Evolutionary conservation across 1,140 invertebrate genomes (phyloP), one percentile per base, ranked within the genome.

Genomic region (Harpegnathos saltator): DNA sequence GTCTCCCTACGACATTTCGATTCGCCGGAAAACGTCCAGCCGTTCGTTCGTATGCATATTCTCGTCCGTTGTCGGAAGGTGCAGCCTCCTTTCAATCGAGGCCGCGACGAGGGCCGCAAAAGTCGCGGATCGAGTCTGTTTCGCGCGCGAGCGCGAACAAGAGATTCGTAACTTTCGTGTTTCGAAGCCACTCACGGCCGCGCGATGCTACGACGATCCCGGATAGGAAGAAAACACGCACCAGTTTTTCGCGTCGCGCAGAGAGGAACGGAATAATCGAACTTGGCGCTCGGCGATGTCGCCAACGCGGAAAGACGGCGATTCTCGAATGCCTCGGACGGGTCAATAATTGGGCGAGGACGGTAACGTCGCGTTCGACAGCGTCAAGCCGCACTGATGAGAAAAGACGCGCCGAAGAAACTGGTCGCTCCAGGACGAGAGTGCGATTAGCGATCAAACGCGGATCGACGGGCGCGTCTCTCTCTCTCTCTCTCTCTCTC

Each of bases 311-410:
- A 44, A 63, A 69, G 69, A 69, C 26, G 17, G 33, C 33, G 63
- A 77, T 59, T 52, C 26, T 29, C 33, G 58, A 44, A 54, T 52
- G 9, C 65, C 38, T 72, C 48, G 52, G 80, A 78, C 54, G 84
- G 50, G 44, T 77, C 71, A 83, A 87, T 86, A 86, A 86, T 86
- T 86, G 66, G 59, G 29, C 22, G 15, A 22, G 12, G 54, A 83
- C 59, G 44, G 56, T 48, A 77, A 69, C 50, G 19, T 12, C 5
- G 33, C 54, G 26, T 12, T 3, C 29, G 48, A 61, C 29, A n/a
- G 3, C n/a, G 50, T 14, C 9, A 52, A 50, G 19, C 50, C 24
- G 17, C 54, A 33, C 15, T 26, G 15, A 38, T 63, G 83, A 11
- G 38, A 86, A 85, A 86, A 82, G 71, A 59, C 12, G 63, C 54